These are phyloP conservation scores for Coracias cyanogaster DNA, from an alignment of 2,797 vertebrate species.

Conservation along the genomic window DNA sequence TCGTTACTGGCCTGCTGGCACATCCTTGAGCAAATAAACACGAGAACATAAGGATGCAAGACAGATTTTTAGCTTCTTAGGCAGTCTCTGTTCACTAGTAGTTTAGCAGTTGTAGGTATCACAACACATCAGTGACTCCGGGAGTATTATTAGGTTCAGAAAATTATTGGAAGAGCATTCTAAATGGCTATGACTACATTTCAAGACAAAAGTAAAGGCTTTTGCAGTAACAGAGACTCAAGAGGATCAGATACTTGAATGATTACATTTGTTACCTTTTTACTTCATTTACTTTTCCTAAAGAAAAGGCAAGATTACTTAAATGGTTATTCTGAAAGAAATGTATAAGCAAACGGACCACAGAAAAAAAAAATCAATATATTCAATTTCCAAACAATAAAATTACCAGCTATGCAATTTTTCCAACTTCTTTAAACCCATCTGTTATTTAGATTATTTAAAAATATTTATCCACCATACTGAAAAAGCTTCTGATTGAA, in stretches of 20 bases:
- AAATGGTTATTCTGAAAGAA: not conserved
- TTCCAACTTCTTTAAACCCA: not conserved
- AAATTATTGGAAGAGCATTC: not conserved
- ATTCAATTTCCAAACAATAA: not conserved
- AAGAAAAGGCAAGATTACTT: not conserved
- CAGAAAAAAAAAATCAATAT: not conserved
- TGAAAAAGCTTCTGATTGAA: not conserved
- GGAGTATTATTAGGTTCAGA: not conserved
- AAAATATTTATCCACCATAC: not conserved
- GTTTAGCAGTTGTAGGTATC: not conserved
- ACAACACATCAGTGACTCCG: not conserved
- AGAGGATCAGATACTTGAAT: not conserved
- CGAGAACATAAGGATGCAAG: fast-evolving
- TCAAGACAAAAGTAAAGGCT: not conserved
- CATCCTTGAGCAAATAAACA: not conserved
- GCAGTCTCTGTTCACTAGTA: not conserved
- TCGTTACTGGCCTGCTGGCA: not conserved
- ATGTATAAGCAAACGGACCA: not conserved
- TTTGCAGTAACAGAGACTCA: not conserved
- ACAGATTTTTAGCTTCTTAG: not conserved
- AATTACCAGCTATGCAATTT: not conserved
- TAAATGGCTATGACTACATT: not conserved
- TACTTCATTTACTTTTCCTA: not conserved
- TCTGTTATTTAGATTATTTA: not conserved
- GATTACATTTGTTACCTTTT: not conserved